Evolutionary conservation across 2,113 vertebrate genomes (phyloP).

Genomic region (Eonycteris spelaea): DNA sequence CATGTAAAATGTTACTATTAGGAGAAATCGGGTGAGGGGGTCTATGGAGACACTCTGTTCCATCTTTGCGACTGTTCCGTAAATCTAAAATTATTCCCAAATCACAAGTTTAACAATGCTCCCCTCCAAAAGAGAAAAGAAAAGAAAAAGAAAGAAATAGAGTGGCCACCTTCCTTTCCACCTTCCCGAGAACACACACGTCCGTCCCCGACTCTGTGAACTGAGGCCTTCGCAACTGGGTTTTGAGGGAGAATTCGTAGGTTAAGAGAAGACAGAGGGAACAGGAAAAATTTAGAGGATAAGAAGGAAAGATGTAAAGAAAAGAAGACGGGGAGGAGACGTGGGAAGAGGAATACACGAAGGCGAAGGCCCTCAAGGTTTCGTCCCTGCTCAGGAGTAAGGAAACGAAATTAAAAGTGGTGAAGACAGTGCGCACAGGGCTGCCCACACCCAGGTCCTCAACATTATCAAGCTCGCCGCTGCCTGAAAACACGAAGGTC

Average conservation of each 20-base stretch:
- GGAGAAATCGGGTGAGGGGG: background rate
- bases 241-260: background rate
- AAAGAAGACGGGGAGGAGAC: background rate
- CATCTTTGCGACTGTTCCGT: background rate
- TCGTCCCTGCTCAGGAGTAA: background rate
- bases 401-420: background rate
- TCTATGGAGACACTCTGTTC: background rate
- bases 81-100: slow-evolving; percentile 1
- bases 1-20: background rate
- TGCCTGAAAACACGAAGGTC: background rate
- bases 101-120: background rate
- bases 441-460: background rate
- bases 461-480: fast-evolving
- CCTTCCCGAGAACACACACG: background rate
- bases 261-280: background rate
- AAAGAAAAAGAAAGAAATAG: background rate
- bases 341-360: background rate
- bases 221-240: background rate
- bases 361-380: background rate
- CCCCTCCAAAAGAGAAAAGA: no score
- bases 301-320: background rate
- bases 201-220: no score
- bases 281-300: background rate
- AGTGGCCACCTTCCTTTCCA: background rate
- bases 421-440: background rate